phyloP scores from a whole-genome alignment of 2,888 invertebrate genomes.

The Microplitis manilae region DNA sequence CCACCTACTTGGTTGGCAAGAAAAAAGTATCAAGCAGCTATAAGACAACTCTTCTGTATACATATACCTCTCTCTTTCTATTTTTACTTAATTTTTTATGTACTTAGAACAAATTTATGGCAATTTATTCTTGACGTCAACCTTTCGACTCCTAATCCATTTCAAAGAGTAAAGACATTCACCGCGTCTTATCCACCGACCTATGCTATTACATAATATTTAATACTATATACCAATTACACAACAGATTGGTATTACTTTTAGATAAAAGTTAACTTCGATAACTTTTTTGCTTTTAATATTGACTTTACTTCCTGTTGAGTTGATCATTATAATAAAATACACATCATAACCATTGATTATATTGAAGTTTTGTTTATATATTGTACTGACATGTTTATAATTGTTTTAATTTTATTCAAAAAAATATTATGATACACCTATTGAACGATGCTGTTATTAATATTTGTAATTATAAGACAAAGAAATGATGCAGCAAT shows the following conservation, averaged over 20 bases:
- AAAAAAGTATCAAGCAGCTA: slow-evolving; percentile 12
- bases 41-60: slow-evolving; percentile 16
- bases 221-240: background rate
- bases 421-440: too few species aligned
- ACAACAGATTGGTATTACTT: slow-evolving; percentile 16
- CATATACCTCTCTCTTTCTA: background rate
- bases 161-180: slow-evolving; percentile 32
- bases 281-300: background rate
- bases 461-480: too few species aligned
- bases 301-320: background rate
- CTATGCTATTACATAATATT: slow-evolving; percentile 4
- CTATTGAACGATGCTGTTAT: too few species aligned
- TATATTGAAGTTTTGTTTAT: too few species aligned
- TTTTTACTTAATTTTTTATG: background rate
- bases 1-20: slow-evolving; percentile 7
- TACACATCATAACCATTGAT: too few species aligned
- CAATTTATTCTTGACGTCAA: slow-evolving; percentile 36
- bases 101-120: slow-evolving; percentile 4
- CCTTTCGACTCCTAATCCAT: slow-evolving; percentile 40
- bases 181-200: slow-evolving; percentile 4
- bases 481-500: too few species aligned
- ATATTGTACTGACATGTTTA: too few species aligned
- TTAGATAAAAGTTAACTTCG: slow-evolving; percentile 4
- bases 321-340: too few species aligned
- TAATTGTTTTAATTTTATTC: too few species aligned